Evolutionary conservation across 2,113 vertebrate species (phyloP).

Genomic region (Pitta sordida): DNA sequence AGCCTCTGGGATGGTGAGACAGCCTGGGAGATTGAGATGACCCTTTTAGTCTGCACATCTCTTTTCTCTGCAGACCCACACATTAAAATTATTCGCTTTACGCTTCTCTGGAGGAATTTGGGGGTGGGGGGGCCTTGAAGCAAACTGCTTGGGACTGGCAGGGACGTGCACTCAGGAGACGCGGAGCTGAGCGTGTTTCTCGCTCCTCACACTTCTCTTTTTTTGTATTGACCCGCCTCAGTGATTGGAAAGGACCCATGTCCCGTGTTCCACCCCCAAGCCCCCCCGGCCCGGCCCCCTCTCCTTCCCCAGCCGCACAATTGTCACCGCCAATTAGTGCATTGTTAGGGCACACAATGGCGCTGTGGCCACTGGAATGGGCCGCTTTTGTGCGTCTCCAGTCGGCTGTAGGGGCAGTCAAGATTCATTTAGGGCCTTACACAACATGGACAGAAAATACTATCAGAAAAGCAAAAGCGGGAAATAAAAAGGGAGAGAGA

Average conservation of each 20-base stretch:
- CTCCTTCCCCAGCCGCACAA: slow-evolving; percentile 63
- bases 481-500: slow-evolving; percentile 42
- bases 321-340: slow-evolving; percentile 96
- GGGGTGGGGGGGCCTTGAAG: neutral
- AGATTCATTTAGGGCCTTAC: slow-evolving; percentile 90
- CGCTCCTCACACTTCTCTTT: slow-evolving; percentile 35
- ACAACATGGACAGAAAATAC: slow-evolving; percentile 87
- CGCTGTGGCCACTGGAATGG: slow-evolving; percentile 85
- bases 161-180: neutral
- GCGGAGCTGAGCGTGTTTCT: neutral
- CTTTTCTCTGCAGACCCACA: neutral
- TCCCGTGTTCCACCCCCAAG: slow-evolving; percentile 36
- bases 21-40: neutral
- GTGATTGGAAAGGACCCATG: slow-evolving; percentile 82
- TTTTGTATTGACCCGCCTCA: slow-evolving; percentile 65
- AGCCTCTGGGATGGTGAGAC: neutral
- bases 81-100: neutral
- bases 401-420: slow-evolving; percentile 91
- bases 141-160: neutral
- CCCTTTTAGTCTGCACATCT: neutral
- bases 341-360: slow-evolving; percentile 90
- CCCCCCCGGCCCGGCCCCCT: slow-evolving; percentile 19
- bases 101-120: neutral
- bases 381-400: slow-evolving; percentile 91
- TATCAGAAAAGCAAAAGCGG: slow-evolving; percentile 84